phyloP scores from a whole-genome alignment of 92 coral and sea anemone species.

The Diadumene lineata region DNA sequence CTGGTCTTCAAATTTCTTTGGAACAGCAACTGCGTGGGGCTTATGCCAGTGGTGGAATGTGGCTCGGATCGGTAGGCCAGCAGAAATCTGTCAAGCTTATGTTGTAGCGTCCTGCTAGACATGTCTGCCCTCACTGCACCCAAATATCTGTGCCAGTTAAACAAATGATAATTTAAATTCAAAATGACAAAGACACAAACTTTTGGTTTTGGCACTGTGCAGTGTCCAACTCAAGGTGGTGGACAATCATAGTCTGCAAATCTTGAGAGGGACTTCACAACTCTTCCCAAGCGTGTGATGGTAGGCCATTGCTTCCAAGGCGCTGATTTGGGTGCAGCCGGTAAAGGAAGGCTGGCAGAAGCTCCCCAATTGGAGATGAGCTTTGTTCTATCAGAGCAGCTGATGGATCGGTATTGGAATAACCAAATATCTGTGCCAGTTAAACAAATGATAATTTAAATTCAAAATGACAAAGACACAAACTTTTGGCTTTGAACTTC shows the following conservation, averaged over 20 bases:
- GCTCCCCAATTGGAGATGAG: too few relatives aligned
- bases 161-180: too few relatives aligned
- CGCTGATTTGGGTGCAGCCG: constrained; percentile 46
- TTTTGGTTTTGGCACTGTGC: constrained; percentile 35
- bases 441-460: too few relatives aligned
- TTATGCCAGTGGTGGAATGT: constrained; percentile 38
- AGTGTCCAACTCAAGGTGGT: too few relatives aligned
- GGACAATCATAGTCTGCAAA: too few relatives aligned
- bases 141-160: constrained; percentile 51
- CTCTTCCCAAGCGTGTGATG: constrained; percentile 32
- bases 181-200: constrained; percentile 41
- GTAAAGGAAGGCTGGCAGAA: too few relatives aligned
- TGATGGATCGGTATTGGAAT: too few relatives aligned
- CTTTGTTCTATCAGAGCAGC: too few relatives aligned
- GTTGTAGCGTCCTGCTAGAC: constrained; percentile 35
- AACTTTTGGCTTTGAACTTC: constrained; percentile 35
- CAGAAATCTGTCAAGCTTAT: constrained; percentile 36
- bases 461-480: constrained; percentile 42
- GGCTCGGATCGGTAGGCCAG: constrained; percentile 38
- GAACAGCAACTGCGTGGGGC: constrained; percentile 46
- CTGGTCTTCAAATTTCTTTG: constrained; percentile 38
- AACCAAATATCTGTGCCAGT: too few relatives aligned
- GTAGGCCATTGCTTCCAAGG: constrained; percentile 40
- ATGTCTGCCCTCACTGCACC: constrained; percentile 40
- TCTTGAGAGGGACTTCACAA: constrained; percentile 27